phyloP scores from a whole-genome alignment of 2,888 invertebrate species.

The Mylabris sibirica region DNA sequence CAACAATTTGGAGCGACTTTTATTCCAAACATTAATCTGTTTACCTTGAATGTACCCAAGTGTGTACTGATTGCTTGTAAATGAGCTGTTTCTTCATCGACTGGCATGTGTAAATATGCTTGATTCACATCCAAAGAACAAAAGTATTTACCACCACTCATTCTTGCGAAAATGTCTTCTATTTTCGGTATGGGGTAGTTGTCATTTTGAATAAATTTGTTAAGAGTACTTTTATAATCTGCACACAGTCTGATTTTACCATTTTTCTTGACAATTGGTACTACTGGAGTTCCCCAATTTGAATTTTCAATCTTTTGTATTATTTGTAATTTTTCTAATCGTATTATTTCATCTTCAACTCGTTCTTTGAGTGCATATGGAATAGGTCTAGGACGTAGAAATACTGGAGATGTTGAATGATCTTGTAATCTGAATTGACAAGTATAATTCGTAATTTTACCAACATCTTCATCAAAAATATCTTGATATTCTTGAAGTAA shows the following conservation, averaged over 20 bases:
- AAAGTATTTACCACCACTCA: not conserved
- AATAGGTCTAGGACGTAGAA: not conserved
- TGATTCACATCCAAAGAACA: no score
- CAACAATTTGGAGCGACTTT: slow-evolving; percentile 46
- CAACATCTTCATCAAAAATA: not conserved
- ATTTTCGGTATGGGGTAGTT: not conserved
- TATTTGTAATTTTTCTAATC: not conserved
- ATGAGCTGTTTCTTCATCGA: slow-evolving; percentile 33
- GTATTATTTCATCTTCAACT: not conserved
- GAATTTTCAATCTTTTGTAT: not conserved
- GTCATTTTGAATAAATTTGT: not conserved
- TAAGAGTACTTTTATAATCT: not conserved
- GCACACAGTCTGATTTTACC: not conserved
- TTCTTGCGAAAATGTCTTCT: not conserved
- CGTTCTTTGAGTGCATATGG: not conserved
- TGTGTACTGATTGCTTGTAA: slow-evolving; percentile 32
- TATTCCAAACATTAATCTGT: slow-evolving; percentile 48
- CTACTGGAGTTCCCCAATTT: not conserved
- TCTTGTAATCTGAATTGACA: no score
- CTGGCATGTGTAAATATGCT: slow-evolving; percentile 36
- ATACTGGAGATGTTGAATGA: no score
- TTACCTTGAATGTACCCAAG: slow-evolving; percentile 47
- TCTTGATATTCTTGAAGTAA: not conserved
- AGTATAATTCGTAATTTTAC: no score
- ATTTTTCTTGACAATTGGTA: not conserved